A percentile compares a stretch with the other conserved stretches of the same genome.
Evolutionary conservation across 2,888 invertebrate species (phyloP).

Genomic region (Synergus itoensis): DNA sequence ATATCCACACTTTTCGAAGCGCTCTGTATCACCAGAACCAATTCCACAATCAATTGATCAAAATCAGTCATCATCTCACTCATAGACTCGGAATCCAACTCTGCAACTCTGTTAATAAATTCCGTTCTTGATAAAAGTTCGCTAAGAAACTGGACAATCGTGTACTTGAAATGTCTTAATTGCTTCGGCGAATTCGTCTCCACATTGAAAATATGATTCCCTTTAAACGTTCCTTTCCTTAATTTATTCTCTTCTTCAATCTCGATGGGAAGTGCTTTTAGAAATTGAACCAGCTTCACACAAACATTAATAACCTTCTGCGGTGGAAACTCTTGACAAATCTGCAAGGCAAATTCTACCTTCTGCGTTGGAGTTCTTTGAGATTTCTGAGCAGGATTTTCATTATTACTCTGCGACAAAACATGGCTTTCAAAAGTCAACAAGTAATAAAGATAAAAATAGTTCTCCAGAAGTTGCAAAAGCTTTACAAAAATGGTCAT

Average conservation of each 20-base stretch:
- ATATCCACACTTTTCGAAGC: conserved; percentile 83
- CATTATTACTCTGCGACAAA: conserved; percentile 69
- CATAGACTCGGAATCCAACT: conserved; percentile 78
- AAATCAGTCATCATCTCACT: conserved; percentile 82
- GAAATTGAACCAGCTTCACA: conserved; percentile 83
- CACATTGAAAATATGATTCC: conserved; percentile 82
- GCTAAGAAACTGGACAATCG: conserved; percentile 86
- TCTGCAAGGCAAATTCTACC: conserved; percentile 84
- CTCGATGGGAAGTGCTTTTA: conserved; percentile 84
- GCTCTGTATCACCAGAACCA: conserved; percentile 84
- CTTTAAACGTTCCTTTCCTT: conserved; percentile 49
- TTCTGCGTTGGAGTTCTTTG: conserved; percentile 67
- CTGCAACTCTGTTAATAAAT: conserved; percentile 84
- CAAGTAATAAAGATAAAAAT: conserved; percentile 86
- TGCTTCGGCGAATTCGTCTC: conserved; percentile 85
- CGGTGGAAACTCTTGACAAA: conserved; percentile 85
- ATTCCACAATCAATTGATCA: conserved; percentile 85
- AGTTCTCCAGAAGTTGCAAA: conserved; percentile 85
- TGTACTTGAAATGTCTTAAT: conserved; percentile 91
- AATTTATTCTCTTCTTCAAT: conserved; percentile 65
- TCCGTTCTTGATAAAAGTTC: conserved; percentile 84
- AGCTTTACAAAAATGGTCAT: conserved; percentile 89
- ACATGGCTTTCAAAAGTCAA: conserved; percentile 87
- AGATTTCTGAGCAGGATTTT: conserved; percentile 77
- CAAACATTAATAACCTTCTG: conserved; percentile 83